A percentile compares a stretch with the other conserved stretches of the same genome.
phyloP scores from a whole-genome alignment of 2,113 vertebrate species.

The Platysternon megacephalum region DNA sequence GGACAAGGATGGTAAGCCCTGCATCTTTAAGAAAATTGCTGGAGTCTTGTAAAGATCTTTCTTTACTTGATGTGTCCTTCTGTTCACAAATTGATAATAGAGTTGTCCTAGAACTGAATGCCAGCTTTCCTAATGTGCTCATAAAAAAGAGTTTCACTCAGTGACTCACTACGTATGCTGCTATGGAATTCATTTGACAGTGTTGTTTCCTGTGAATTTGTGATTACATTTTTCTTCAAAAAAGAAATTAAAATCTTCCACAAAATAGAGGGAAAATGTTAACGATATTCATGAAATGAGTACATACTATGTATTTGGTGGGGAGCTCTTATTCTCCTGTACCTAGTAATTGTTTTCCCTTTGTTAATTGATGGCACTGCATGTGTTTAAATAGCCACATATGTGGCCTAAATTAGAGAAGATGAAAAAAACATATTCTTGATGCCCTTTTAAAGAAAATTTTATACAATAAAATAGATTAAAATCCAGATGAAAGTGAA shows the following conservation, averaged over 20 bases:
- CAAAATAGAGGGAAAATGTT: conserved; percentile 55
- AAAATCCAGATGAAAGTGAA: conserved; percentile 66
- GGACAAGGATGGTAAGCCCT: conserved; percentile 90
- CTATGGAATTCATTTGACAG: conserved; percentile 52
- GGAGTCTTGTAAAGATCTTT: conserved; percentile 90
- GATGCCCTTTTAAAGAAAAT: conserved; percentile 49
- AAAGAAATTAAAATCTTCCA: conserved; percentile 8
- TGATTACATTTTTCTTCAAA: conserved; percentile 54
- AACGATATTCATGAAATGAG: conserved; percentile 41
- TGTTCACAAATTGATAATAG: conserved; percentile 96
- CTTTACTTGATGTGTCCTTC: conserved; percentile 96
- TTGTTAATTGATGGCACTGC: conserved; percentile 46
- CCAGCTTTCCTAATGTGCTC: conserved; percentile 90
- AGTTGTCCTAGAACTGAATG: conserved; percentile 90
- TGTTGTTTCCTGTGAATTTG: conserved; percentile 57
- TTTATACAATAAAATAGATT: conserved; percentile 42
- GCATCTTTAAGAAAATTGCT: conserved; percentile 92
- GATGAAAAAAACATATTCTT: conserved; percentile 38
- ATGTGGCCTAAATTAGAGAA: conserved; percentile 57
- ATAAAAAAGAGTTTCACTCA: conserved; percentile 99
- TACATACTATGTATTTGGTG: conserved; percentile 18
- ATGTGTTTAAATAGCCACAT: conserved; percentile 56
- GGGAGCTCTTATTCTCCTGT: conserved; percentile 26
- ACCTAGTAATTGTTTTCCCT: conserved; percentile 45
- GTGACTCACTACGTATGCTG: conserved; percentile 77